Evolutionary conservation across 2,888 invertebrate genomes (phyloP).

Genomic region (Chymomyza amoena): DNA sequence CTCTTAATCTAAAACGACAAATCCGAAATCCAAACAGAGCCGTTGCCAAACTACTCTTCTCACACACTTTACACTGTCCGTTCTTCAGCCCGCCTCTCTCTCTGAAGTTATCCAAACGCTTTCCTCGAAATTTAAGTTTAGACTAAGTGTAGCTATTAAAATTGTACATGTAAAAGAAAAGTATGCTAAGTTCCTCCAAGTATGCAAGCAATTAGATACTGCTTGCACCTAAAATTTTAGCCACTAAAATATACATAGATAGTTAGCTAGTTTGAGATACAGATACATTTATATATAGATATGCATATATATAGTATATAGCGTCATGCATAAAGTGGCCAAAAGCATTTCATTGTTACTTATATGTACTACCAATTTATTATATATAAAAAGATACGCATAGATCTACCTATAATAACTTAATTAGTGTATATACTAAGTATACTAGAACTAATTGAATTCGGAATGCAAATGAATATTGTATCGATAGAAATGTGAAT

Average conservation of each 20-base stretch:
- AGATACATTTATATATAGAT: slow-evolving; percentile 9
- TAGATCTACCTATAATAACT: slow-evolving; percentile 16
- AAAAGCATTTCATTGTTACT: slow-evolving; percentile 35
- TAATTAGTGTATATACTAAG: slow-evolving; percentile 3
- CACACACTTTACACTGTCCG: slow-evolving; percentile 2
- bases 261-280: background rate
- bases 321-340: slow-evolving; percentile 27
- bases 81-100: background rate
- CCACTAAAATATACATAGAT: background rate
- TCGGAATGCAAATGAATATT: slow-evolving; percentile 34
- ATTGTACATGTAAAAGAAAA: slow-evolving; percentile 59
- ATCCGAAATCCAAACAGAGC: background rate
- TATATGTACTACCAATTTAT: slow-evolving; percentile 32
- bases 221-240: slow-evolving; percentile 42
- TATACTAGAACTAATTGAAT: slow-evolving; percentile 13
- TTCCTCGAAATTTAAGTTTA: slow-evolving; percentile 34
- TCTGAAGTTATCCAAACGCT: slow-evolving; percentile 27
- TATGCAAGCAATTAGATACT: slow-evolving; percentile 41
- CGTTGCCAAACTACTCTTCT: background rate
- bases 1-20: background rate
- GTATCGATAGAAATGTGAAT: slow-evolving; percentile 47
- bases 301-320: slow-evolving; percentile 5
- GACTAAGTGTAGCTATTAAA: slow-evolving; percentile 43
- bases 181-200: slow-evolving; percentile 70
- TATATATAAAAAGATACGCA: slow-evolving; percentile 13